Base-by-base conservation (phyloP, 1,140 invertebrate genomes). In the Brachionus koreanus region DNA sequence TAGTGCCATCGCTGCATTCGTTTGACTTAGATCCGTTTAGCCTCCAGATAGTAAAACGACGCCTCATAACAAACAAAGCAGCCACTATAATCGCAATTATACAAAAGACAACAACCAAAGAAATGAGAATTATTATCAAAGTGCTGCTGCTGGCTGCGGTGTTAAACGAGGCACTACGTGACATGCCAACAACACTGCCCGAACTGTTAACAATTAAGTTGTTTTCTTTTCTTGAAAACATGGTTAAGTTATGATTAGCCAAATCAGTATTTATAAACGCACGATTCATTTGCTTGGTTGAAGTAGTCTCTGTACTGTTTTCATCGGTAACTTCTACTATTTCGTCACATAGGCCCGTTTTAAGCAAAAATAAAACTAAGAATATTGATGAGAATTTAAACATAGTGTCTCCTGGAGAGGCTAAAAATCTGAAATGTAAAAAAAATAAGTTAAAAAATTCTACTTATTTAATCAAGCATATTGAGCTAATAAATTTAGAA, bases 11-110 rank as follows among this genome's bases (percentile, higher is more conserved):
- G 29, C 37, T 61, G 23, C 46, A 57, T 49, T 61, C 46, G 13
- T 65, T 65, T 16, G 69, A 74, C 43, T 74, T 74, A 29, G 39
- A 46, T 42, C 49, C 76, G 42, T 65, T 65, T 33, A 79, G 57
- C 10, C 49, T 57, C 76, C 76, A 79, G 12, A 79, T 42, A 6
- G 33, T 61, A 42, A 79, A 79, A 5, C 76, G 19, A 23, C 76
- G 19, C 57, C 49, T 79, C 76, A 79, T 79, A 9, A 79, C 49
- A 61, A 79, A 79, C 25, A 79, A 42, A 0, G 76, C 76, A 39
- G 49, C 19, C 4, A 79, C 19, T 42, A 79, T 42, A 37, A 57
- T 37, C 10, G 35, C 76, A 33, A 79, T 61, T 25, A 79, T 61
- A 42, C 19, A 16, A 42, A 5, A 16, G 12, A 61, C 61, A 19